Evolutionary conservation across 2,797 vertebrate genomes (phyloP), one percentile per base, ranked within the genome.

Genomic region (Rhodeus uyekii): DNA sequence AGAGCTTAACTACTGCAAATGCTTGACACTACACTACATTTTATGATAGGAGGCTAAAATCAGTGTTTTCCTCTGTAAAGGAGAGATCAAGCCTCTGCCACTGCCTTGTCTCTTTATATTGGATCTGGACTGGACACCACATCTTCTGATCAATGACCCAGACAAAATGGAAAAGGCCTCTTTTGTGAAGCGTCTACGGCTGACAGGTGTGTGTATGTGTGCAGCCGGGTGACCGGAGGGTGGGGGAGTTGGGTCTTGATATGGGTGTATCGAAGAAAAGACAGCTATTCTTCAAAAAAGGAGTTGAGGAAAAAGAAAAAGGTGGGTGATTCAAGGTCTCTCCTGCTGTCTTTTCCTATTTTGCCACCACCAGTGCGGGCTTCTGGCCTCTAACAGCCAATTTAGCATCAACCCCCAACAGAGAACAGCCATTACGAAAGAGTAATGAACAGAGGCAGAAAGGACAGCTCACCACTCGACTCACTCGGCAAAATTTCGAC

Each of bases 101-200:
- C 76, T 36, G 75, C 60, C 65, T 42, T 24, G 7, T 81, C 68
- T 78, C 72, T 87, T 83, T 87, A 71, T 84, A 67, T 69, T 58
- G 50, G 16, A 58, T 53, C 72, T 75, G 78, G 82, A 77, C 76
- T 58, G 79, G 85, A 78, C 85, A 81, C 61, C 55, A 58, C 34
- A 78, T 87, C 86, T 84, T 89, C 82, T 88, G 86, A 86, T 86
- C 82, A 84, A 71, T 50, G 86, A 89, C 87, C 85, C 79, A 85
- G 84, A 86, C 76, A 75, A 81, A 86, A 88, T 85, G 84, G 84
- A 86, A 88, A 89, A 89, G 77, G 76, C 78, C 83, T 85, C 78
- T 86, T 87, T 86, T 86, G 84, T 87, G 85, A 73, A 77, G 72
- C 32, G 75, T 65, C 71, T 63, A 39, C 82, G 75, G 78, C 78